These are phyloP conservation scores for Liodrosophila aerea DNA, from an alignment of 2,888 invertebrate genomes.

Conservation along the genomic window DNA sequence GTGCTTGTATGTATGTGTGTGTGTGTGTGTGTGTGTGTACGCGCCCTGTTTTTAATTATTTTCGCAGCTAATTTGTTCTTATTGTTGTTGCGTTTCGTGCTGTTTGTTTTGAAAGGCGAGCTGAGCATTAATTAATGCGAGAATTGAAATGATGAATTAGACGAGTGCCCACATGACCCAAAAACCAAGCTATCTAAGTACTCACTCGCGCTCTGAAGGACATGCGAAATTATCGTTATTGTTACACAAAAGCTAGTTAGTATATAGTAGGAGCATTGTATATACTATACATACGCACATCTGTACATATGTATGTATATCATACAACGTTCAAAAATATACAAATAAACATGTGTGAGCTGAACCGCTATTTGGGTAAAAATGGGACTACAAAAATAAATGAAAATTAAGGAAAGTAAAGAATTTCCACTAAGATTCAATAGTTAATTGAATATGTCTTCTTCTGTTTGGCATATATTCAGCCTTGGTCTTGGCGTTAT, in stretches of 20 bases:
- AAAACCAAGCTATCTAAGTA: constrained; percentile 15
- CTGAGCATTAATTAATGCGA: constrained; percentile 49
- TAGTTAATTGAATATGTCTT: too few species aligned
- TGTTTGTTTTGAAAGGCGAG: constrained; percentile 40
- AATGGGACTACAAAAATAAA: too few species aligned
- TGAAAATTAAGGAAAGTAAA: too few species aligned
- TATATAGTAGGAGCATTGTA: neutral
- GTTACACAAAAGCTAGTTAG: neutral
- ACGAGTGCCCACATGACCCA: constrained; percentile 38
- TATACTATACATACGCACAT: too few species aligned
- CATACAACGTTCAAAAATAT: too few species aligned
- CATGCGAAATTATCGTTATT: constrained; percentile 31
- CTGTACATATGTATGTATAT: too few species aligned
- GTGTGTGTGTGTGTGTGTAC: constrained; percentile 11
- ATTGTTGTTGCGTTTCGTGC: constrained; percentile 13
- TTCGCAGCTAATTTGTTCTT: constrained; percentile 31
- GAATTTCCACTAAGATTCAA: too few species aligned
- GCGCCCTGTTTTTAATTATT: constrained; percentile 37
- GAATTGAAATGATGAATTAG: constrained; percentile 48
- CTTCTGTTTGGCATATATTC: too few species aligned
- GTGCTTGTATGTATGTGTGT: too few species aligned
- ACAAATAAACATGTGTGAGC: too few species aligned
- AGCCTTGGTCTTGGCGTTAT: too few species aligned
- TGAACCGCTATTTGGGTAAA: too few species aligned
- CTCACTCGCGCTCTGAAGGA: constrained; percentile 35